A percentile compares a stretch with the other conserved stretches of the same genome.
phyloP scores from a whole-genome alignment of 2,797 vertebrate genomes.

The Siniperca scherzeri region DNA sequence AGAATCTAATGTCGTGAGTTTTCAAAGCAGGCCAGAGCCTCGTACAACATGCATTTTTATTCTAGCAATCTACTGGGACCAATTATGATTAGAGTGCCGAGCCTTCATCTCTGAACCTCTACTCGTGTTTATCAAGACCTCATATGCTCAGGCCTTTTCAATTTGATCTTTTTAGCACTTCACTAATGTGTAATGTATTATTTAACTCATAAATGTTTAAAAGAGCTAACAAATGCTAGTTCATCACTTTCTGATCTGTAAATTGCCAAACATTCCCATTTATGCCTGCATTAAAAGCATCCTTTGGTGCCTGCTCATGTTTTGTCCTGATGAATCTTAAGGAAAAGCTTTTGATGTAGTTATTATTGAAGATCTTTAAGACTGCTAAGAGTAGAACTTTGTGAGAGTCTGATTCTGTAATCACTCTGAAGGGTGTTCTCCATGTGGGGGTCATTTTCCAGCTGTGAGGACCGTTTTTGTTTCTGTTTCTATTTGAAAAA shows the following conservation, averaged over 20 bases:
- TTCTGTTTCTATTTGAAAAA: slow-evolving; percentile 60
- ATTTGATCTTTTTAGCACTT: slow-evolving; percentile 86
- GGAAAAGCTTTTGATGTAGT: slow-evolving; percentile 77
- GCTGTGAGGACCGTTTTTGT: slow-evolving; percentile 48
- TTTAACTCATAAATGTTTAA: slow-evolving; percentile 88
- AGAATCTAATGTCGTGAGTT: slow-evolving; percentile 80
- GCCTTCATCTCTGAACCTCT: slow-evolving; percentile 82
- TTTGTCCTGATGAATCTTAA: slow-evolving; percentile 74
- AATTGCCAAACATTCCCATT: slow-evolving; percentile 84
- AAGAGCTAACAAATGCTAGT: slow-evolving; percentile 85
- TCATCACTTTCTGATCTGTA: slow-evolving; percentile 86
- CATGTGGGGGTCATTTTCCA: slow-evolving; percentile 40
- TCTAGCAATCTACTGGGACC: slow-evolving; percentile 82
- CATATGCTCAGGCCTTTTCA: slow-evolving; percentile 76
- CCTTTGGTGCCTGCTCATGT: slow-evolving; percentile 70
- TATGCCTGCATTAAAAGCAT: slow-evolving; percentile 81
- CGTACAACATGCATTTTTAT: slow-evolving; percentile 77
- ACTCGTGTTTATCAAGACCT: slow-evolving; percentile 83
- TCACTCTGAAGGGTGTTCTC: slow-evolving; percentile 53
- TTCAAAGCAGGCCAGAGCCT: slow-evolving; percentile 78
- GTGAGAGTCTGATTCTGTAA: slow-evolving; percentile 51
- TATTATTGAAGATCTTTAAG: slow-evolving; percentile 71
- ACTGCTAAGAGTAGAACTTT: slow-evolving; percentile 63
- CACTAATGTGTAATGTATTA: slow-evolving; percentile 88
- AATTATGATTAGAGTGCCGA: slow-evolving; percentile 85